These are phyloP conservation scores for Epistrophe eligans DNA, from an alignment of 2,888 invertebrate genomes.

Conservation along the genomic window DNA sequence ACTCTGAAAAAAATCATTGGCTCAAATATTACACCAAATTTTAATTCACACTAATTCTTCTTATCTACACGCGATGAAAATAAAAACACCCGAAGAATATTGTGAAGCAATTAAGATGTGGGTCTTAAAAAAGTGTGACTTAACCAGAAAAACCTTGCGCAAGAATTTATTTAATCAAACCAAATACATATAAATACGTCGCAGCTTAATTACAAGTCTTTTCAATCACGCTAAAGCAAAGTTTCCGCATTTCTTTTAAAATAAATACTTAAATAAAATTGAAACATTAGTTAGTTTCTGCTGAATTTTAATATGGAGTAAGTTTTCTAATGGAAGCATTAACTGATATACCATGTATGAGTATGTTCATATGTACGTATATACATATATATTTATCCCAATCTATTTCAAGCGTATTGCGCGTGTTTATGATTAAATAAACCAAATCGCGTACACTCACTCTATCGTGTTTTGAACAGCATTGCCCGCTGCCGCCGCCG, in stretches of 20 bases:
- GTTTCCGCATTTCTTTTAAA: conserved; percentile 64
- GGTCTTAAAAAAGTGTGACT: neutral
- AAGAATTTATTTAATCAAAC: conserved; percentile 17
- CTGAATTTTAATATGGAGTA: conserved; percentile 60
- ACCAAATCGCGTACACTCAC: conserved; percentile 59
- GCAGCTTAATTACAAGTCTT: conserved; percentile 25
- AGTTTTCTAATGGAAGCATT: conserved; percentile 15
- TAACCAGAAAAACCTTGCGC: conserved; percentile 15
- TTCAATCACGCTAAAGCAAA: conserved; percentile 15
- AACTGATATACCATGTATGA: neutral
- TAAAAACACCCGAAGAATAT: neutral
- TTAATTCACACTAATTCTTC: neutral
- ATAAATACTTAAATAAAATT: neutral
- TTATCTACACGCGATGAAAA: neutral
- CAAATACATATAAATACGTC: neutral
- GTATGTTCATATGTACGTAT: neutral
- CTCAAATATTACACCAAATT: too few relatives aligned
- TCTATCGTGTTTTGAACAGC: conserved; percentile 40
- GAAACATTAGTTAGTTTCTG: conserved; percentile 26
- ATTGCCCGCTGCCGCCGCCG: neutral
- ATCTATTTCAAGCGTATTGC: conserved; percentile 42
- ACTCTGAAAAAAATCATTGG: too few relatives aligned
- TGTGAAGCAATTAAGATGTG: neutral
- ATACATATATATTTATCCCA: neutral
- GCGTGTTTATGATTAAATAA: conserved; percentile 68